A percentile compares a stretch with the other conserved stretches of the same genome.
Conservation (phyloP, 2,113 vertebrate genomes). For the Lepus europaeus region DNA sequence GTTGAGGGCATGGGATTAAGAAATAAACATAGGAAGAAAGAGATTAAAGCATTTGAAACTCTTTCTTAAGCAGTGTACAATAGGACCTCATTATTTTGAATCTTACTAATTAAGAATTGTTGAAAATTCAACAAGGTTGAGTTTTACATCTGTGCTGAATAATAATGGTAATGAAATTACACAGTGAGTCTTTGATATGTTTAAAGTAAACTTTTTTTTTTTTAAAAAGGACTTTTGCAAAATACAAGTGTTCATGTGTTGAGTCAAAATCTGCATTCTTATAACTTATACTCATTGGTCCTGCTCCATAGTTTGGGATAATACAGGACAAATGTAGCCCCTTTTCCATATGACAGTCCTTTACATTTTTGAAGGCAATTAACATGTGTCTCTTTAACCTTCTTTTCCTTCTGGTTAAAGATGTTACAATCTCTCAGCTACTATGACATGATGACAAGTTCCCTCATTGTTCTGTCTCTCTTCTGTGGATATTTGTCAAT, state of each 20-base stretch:
- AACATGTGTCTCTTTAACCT: constrained; percentile 15
- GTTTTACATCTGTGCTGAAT: constrained; percentile 74
- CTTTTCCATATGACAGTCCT: constrained; percentile 9
- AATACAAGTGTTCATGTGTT: constrained; percentile 39
- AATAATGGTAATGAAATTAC: constrained; percentile 64
- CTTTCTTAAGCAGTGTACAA: constrained; percentile 66
- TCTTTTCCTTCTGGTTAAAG: constrained; percentile 50
- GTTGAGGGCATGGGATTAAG: constrained; percentile 74
- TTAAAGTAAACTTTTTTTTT: constrained; percentile 53
- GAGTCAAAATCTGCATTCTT: constrained; percentile 45
- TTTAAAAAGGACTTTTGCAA: constrained; percentile 41
- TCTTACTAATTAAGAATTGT: constrained; percentile 75
- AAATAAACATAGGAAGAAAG: constrained; percentile 70
- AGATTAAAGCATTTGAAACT: constrained; percentile 71
- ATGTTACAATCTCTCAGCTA: constrained; percentile 13
- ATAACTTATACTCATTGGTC: neutral
- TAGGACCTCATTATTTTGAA: constrained; percentile 74
- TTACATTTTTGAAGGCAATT: constrained; percentile 46
- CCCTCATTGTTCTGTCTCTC: neutral
- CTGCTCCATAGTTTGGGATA: constrained; percentile 3
- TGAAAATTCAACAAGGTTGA: constrained; percentile 74
- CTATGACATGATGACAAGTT: constrained; percentile 5
- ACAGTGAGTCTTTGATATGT: constrained; percentile 41
- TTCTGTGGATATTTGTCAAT: constrained; percentile 9
- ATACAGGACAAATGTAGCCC: neutral